Conservation (phyloP, 2,797 vertebrate genomes). For the Salmo trutta region DNA sequence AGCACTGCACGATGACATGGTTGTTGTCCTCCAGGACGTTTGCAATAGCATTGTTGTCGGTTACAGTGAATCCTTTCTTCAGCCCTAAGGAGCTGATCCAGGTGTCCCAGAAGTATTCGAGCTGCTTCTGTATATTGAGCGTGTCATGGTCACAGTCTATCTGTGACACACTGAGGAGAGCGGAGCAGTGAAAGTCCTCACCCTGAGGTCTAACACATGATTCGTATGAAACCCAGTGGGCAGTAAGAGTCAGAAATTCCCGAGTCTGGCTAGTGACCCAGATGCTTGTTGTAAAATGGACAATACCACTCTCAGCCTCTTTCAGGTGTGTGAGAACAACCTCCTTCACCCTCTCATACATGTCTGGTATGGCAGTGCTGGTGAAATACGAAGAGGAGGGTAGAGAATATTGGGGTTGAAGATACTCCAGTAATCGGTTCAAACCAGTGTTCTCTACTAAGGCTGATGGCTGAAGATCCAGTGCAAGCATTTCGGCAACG, state of each 20-base stretch:
- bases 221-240: conserved; percentile 94
- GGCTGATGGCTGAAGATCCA: conserved; percentile 97
- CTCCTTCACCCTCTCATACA: conserved; percentile 92
- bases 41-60: conserved; percentile 85
- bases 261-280: conserved; percentile 96
- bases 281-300: conserved; percentile 95
- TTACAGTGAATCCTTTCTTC: conserved; percentile 92
- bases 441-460: conserved; percentile 93
- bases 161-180: conserved; percentile 90
- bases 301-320: conserved; percentile 90
- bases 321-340: conserved; percentile 89
- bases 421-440: conserved; percentile 89
- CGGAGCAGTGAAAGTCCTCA: conserved; percentile 93
- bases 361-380: conserved; percentile 94
- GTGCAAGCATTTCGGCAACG: conserved; percentile 97
- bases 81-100: conserved; percentile 93
- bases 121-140: conserved; percentile 90
- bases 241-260: conserved; percentile 93
- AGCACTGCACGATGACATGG: conserved; percentile 89
- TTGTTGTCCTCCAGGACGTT: conserved; percentile 88
- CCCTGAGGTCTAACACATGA: conserved; percentile 85
- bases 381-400: conserved; percentile 93
- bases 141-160: conserved; percentile 91
- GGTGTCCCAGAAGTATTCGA: conserved; percentile 94
- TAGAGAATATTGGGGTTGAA: conserved; percentile 94